A percentile compares a stretch with the other conserved stretches of the same genome.
Conservation (phyloP, 2,888 invertebrate species). For the Corythucha ciliata region DNA sequence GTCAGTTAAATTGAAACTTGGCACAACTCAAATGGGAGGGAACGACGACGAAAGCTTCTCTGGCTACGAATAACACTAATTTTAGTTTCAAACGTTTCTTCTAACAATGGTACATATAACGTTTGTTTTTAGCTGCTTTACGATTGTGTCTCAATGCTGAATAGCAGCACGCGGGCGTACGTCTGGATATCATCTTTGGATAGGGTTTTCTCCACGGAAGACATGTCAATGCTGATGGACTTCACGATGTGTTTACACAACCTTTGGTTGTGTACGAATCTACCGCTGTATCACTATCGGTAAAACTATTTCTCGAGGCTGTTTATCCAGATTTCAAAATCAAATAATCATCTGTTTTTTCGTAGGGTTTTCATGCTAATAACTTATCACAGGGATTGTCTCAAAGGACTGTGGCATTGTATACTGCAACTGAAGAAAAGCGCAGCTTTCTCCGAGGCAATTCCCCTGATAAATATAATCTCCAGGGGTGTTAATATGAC, state of each 20-base stretch:
- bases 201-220: slow-evolving; percentile 18
- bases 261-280: slow-evolving; percentile 21
- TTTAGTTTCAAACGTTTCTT: too few species aligned
- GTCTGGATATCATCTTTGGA: slow-evolving; percentile 22
- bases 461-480: slow-evolving; percentile 52
- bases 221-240: slow-evolving; percentile 13
- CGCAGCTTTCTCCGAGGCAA: slow-evolving; percentile 16
- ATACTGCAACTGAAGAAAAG: slow-evolving; percentile 13
- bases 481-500: slow-evolving; percentile 51
- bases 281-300: slow-evolving; percentile 12
- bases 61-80: too few species aligned
- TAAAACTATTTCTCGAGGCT: too few species aligned
- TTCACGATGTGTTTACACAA: slow-evolving; percentile 21
- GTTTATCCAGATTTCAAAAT: too few species aligned
- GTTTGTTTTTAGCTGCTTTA: too few species aligned
- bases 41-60: too few species aligned
- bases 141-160: too few species aligned
- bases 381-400: slow-evolving; percentile 21
- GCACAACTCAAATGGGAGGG: too few species aligned
- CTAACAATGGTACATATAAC: too few species aligned
- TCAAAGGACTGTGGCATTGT: slow-evolving; percentile 22
- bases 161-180: slow-evolving; percentile 18
- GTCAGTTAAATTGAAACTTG: too few species aligned
- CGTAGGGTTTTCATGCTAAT: too few species aligned
- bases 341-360: too few species aligned